These are phyloP conservation scores for Grammomys surdaster DNA, from an alignment of 2,113 vertebrate species.

Conservation along the genomic window DNA sequence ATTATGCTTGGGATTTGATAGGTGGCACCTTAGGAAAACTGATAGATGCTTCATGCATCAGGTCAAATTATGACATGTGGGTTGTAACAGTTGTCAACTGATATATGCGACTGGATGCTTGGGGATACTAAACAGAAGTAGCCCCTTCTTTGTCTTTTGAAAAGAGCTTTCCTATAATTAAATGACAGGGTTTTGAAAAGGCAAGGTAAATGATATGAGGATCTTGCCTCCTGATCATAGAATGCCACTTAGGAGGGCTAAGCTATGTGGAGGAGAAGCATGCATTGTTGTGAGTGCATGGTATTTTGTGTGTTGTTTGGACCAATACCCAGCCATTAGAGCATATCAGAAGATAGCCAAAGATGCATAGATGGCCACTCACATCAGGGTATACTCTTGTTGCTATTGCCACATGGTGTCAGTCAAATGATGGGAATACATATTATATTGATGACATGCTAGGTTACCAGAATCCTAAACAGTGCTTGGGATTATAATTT, in stretches of 20 bases:
- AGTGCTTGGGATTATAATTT: not conserved
- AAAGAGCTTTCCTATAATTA: not conserved
- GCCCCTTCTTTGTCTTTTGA: not conserved
- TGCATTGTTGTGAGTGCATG: rapidly evolving
- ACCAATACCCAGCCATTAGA: rapidly evolving
- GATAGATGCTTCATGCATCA: rapidly evolving
- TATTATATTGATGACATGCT: not conserved
- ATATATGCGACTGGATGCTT: too few relatives aligned
- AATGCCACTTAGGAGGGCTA: not conserved
- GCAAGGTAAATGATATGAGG: not conserved
- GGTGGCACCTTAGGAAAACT: too few relatives aligned
- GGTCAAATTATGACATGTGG: not conserved
- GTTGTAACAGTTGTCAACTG: not conserved
- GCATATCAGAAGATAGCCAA: not conserved
- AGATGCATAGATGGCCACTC: rapidly evolving
- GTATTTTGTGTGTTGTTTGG: not conserved
- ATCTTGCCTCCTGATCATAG: not conserved
- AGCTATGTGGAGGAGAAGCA: not conserved
- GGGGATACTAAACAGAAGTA: not conserved
- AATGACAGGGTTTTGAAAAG: not conserved
- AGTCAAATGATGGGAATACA: not conserved
- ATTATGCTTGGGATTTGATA: not conserved
- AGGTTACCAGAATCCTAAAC: not conserved
- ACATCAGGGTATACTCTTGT: not conserved
- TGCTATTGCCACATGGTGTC: not conserved